phyloP scores from a whole-genome alignment of 2,797 vertebrate genomes.

The Poeciliopsis turneri region DNA sequence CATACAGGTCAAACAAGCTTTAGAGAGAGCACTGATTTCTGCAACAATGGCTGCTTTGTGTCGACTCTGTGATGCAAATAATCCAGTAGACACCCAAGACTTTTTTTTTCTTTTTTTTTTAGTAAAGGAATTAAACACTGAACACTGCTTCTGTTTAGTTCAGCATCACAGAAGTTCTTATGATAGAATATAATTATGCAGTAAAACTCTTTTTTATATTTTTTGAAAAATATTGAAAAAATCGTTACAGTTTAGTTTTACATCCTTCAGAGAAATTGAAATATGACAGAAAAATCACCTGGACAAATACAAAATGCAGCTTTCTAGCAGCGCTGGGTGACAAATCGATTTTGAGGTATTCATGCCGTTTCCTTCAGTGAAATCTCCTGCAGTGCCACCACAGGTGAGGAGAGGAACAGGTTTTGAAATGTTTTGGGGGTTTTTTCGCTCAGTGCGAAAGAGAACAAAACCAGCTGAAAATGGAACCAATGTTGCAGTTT shows the following conservation, averaged over 20 bases:
- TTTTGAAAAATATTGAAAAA: neutral
- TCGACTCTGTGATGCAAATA: conserved; percentile 50
- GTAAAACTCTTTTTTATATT: neutral
- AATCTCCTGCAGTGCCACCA: too few relatives aligned
- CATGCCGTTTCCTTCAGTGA: too few relatives aligned
- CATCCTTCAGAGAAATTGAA: neutral
- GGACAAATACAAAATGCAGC: neutral
- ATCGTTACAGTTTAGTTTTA: neutral
- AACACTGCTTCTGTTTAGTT: conserved; percentile 28
- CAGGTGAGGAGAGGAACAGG: too few relatives aligned
- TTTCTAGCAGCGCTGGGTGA: neutral
- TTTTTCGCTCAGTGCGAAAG: too few relatives aligned
- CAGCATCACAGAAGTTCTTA: neutral
- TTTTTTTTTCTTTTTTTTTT: conserved; percentile 13
- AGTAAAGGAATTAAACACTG: conserved; percentile 45
- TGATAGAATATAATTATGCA: neutral
- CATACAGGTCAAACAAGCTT: conserved; percentile 43
- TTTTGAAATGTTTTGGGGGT: too few relatives aligned
- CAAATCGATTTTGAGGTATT: too few relatives aligned
- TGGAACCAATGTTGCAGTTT: too few relatives aligned
- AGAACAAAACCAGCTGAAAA: too few relatives aligned
- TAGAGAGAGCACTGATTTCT: conserved; percentile 36
- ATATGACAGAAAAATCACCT: neutral
- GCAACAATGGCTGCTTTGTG: conserved; percentile 61
- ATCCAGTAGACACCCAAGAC: conserved; percentile 45